Evolutionary conservation across 2,797 vertebrate genomes (phyloP).

Genomic region (Lepidocolaptes lacrymiger): DNA sequence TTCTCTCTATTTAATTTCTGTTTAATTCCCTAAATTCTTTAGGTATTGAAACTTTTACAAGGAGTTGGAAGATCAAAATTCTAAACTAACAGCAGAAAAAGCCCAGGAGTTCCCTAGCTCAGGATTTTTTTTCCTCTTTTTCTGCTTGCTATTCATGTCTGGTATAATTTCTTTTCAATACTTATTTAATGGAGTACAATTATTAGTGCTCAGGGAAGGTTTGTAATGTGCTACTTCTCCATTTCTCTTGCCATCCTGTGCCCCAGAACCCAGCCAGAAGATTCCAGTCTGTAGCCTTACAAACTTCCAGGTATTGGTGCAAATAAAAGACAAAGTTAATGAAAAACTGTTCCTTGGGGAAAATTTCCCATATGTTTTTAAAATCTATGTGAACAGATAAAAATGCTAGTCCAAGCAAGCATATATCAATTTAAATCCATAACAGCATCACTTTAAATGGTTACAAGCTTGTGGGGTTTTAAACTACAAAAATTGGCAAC

Average conservation of each 20-base stretch:
- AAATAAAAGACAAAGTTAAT: not conserved
- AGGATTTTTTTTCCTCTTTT: not conserved
- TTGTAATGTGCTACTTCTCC: not conserved
- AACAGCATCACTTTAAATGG: not conserved
- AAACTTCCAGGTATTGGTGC: not conserved
- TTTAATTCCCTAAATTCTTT: not conserved
- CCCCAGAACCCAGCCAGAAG: not conserved
- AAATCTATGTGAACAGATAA: not conserved
- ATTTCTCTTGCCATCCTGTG: accelerated
- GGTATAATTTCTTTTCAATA: not conserved
- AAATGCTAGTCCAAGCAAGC: not conserved
- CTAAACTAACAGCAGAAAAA: not conserved
- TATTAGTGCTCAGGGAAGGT: not conserved
- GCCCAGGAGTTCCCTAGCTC: not conserved
- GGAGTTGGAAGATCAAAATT: not conserved
- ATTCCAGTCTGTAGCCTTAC: not conserved
- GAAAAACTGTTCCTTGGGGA: not conserved
- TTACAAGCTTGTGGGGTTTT: not conserved
- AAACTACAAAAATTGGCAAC: not conserved
- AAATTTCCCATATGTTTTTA: not conserved
- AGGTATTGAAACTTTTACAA: not conserved
- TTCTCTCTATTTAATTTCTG: not conserved
- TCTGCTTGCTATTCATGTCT: not conserved
- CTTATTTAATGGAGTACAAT: not conserved
- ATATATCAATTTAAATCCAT: not conserved